These are phyloP conservation scores for Fukomys damarensis DNA, from an alignment of 2,113 vertebrate genomes.

Conservation along the genomic window DNA sequence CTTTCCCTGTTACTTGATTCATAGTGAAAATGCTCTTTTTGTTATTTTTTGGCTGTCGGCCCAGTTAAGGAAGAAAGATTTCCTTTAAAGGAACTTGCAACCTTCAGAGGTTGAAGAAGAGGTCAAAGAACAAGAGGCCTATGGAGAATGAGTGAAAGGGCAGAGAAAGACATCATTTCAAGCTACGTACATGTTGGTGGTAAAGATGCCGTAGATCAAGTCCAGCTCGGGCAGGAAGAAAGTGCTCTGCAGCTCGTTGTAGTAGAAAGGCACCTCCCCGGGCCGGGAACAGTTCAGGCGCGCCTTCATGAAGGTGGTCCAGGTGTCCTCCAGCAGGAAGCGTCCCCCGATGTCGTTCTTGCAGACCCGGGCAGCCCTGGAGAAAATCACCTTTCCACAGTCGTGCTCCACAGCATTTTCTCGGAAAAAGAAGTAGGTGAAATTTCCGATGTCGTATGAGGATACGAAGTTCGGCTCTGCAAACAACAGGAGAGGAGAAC, in stretches of 20 bases:
- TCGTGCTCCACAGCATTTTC: conserved; percentile 98
- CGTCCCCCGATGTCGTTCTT: conserved; percentile 98
- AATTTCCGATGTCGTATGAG: conserved; percentile 97
- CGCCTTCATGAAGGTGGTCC: conserved; percentile 99
- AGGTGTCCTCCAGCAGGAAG: conserved; percentile 97
- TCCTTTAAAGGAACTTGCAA: background rate
- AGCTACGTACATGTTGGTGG: conserved; percentile 96
- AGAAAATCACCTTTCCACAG: conserved; percentile 96
- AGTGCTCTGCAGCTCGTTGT: conserved; percentile 96
- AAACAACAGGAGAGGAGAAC: conserved; percentile 33
- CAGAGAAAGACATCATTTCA: background rate
- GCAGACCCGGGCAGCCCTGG: conserved; percentile 94
- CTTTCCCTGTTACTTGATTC: background rate
- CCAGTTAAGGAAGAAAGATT: conserved; percentile 35
- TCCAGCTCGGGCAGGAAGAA: conserved; percentile 97
- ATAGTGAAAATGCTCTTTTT: background rate
- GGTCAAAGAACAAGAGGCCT: background rate
- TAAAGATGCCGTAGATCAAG: conserved; percentile 97
- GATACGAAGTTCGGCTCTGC: conserved; percentile 98
- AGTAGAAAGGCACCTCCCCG: conserved; percentile 97
- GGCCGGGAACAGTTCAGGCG: conserved; percentile 97
- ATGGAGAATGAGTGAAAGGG: background rate
- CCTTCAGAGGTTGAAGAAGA: background rate
- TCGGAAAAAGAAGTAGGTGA: conserved; percentile 98
- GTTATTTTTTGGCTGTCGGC: background rate